Percentiles rank a stretch among this genome's conserved stretches.
Conservation (phyloP, 2,888 invertebrate species). For the Chloroclystis v-ata region DNA sequence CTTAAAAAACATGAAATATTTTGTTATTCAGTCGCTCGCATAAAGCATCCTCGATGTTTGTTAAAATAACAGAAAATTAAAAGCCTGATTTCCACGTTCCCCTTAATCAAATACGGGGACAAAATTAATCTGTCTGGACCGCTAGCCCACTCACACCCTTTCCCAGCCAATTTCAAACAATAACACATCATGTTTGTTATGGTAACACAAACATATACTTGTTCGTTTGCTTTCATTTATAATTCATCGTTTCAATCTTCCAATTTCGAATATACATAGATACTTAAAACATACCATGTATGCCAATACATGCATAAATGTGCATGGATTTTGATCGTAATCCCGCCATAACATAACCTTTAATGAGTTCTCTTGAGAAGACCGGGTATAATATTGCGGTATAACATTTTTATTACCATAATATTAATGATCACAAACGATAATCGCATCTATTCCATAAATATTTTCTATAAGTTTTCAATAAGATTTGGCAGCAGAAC, state of each 20-base stretch:
- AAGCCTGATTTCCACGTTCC: conserved; percentile 26
- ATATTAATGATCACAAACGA: too few relatives aligned
- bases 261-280: conserved; percentile 3
- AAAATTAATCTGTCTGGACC: conserved; percentile 53
- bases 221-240: conserved; percentile 57
- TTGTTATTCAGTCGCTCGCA: conserved; percentile 9
- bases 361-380: too few relatives aligned
- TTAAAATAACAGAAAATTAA: conserved; percentile 27
- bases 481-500: conserved; percentile 16
- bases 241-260: conserved; percentile 49
- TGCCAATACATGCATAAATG: too few relatives aligned
- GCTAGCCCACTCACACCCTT: conserved; percentile 32
- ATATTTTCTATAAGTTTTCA: conserved; percentile 10
- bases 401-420: too few relatives aligned
- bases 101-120: conserved; percentile 43
- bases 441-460: too few relatives aligned
- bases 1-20: not conserved
- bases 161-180: conserved; percentile 63
- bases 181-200: conserved; percentile 57
- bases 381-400: too few relatives aligned
- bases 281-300: too few relatives aligned
- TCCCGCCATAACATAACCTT: too few relatives aligned
- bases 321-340: too few relatives aligned
- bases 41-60: conserved; percentile 22
- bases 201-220: conserved; percentile 46